Evolutionary conservation across 2,797 vertebrate species (phyloP).

Genomic region (Diplodus sargus): DNA sequence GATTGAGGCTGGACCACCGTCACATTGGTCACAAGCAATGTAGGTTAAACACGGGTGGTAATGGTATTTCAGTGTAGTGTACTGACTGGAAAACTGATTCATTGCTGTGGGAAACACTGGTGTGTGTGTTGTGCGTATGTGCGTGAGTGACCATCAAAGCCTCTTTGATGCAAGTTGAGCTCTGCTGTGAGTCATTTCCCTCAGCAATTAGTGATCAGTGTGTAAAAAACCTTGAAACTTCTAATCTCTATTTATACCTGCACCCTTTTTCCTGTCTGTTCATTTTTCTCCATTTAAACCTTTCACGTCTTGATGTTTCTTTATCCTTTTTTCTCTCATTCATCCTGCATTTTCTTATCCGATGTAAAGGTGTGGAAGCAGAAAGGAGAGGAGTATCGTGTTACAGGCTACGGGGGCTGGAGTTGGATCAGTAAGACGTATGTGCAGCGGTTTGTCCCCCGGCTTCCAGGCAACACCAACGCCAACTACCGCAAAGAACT

Average conservation of each 20-base stretch:
- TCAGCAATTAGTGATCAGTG: conserved; percentile 44
- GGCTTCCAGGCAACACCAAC: conserved; percentile 96
- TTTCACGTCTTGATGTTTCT: conserved; percentile 14
- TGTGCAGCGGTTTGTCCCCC: conserved; percentile 91
- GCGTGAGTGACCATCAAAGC: conserved; percentile 47
- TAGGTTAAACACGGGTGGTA: background rate
- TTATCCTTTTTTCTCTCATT: conserved; percentile 13
- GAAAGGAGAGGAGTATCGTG: conserved; percentile 98
- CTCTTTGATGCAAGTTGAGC: conserved; percentile 57
- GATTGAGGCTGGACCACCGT: background rate
- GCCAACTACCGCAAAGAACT: conserved; percentile 91
- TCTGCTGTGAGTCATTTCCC: conserved; percentile 55
- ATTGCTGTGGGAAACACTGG: conserved; percentile 40
- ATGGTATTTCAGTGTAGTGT: conserved; percentile 10
- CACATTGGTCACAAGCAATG: background rate
- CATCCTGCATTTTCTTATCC: conserved; percentile 19
- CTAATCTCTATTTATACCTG: conserved; percentile 23
- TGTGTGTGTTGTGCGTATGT: conserved; percentile 29
- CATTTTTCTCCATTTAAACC: conserved; percentile 2
- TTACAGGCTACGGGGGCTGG: conserved; percentile 99
- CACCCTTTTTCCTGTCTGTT: background rate
- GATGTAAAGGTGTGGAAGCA: conserved; percentile 95
- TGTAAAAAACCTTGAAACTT: conserved; percentile 46
- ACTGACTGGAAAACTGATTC: conserved; percentile 33
- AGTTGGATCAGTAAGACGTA: conserved; percentile 98